A percentile compares a stretch with the other conserved stretches of the same genome.
Conservation (phyloP, 1,140 invertebrate genomes). For the Lepeophtheirus salmonis region DNA sequence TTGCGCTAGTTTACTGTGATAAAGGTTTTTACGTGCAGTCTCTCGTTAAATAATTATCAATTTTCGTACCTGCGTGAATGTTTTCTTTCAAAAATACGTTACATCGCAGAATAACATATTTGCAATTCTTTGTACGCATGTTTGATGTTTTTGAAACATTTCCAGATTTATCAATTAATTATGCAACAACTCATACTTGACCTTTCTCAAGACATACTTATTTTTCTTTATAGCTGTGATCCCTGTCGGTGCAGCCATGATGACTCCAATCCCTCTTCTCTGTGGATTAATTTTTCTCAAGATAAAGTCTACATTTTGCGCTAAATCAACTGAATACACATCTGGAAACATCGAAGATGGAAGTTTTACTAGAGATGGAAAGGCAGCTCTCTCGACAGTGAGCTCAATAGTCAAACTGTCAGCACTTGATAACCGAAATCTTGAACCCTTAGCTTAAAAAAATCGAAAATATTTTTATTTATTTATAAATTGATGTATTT, state of each 20-base stretch:
- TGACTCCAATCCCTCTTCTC: slow-evolving; percentile 70
- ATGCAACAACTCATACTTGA: neutral
- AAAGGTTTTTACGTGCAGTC: neutral
- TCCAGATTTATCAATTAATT: neutral
- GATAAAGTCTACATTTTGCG: neutral
- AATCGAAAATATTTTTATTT: no score
- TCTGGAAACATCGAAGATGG: neutral
- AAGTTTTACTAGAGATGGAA: neutral
- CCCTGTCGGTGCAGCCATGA: slow-evolving; percentile 69
- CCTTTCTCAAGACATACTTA: neutral
- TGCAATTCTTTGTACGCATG: neutral
- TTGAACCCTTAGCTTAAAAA: no score
- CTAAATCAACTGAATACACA: neutral
- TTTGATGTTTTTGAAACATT: neutral
- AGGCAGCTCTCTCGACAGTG: neutral
- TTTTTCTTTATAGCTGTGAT: slow-evolving; percentile 37
- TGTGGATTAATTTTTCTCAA: slow-evolving; percentile 23
- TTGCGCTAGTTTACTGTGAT: neutral
- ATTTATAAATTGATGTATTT: no score
- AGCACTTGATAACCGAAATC: neutral
- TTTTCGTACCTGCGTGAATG: no score
- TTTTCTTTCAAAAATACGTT: neutral
- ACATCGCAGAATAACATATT: neutral
- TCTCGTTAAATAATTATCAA: no score
- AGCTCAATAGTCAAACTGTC: neutral